Evolutionary conservation across 2,113 vertebrate genomes (phyloP).

Genomic region (Philantomba maxwellii): DNA sequence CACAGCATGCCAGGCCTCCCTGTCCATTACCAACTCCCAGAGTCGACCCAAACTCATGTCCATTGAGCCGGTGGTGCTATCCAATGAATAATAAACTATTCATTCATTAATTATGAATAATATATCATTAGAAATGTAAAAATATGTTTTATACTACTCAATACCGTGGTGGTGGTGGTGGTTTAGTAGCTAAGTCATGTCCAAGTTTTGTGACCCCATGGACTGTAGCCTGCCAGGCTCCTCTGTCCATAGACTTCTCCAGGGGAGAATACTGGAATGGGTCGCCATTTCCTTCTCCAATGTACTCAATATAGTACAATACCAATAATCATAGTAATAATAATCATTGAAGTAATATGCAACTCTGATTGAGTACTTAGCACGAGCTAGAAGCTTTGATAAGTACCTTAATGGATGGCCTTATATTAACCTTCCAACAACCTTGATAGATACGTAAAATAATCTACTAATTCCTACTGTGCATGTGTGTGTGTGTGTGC

Average conservation of each 20-base stretch:
- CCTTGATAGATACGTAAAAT: neutral
- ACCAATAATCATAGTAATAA: neutral
- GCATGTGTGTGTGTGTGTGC: neutral
- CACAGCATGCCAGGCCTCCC: rapidly evolving
- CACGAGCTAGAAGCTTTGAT: neutral
- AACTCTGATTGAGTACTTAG: neutral
- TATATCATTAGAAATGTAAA: neutral
- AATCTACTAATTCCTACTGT: neutral
- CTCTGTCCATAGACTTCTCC: neutral
- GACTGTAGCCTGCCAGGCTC: neutral
- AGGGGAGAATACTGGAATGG: neutral
- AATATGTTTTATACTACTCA: neutral
- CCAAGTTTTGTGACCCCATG: neutral
- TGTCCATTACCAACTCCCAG: neutral
- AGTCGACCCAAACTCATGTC: neutral
- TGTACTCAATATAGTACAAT: neutral
- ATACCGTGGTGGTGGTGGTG: neutral
- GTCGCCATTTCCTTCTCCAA: neutral
- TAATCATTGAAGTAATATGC: neutral
- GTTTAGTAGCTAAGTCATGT: neutral
- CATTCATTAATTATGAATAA: neutral
- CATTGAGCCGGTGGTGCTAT: neutral
- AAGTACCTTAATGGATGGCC: neutral
- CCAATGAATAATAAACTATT: neutral
- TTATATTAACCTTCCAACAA: neutral